A percentile compares a stretch with the other conserved stretches of the same genome.
Evolutionary conservation across 2,113 vertebrate genomes (phyloP).

Genomic region (cat (Felis catus)): DNA sequence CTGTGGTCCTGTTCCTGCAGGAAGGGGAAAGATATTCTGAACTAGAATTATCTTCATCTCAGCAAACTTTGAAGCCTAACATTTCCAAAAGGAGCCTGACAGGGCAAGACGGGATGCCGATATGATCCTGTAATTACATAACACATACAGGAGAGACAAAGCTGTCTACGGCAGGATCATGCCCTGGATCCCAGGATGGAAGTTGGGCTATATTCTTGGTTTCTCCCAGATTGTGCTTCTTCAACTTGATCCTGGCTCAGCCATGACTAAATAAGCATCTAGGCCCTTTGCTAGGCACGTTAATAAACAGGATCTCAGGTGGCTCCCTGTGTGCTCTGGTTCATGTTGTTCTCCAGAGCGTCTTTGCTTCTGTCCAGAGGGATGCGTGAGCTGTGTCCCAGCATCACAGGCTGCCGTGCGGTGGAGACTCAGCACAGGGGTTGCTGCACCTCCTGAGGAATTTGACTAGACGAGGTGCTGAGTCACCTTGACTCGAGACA

Average conservation of each 20-base stretch:
- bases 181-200: not conserved
- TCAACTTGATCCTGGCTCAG: not conserved
- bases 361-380: not conserved
- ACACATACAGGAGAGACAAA: not conserved
- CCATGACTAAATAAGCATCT: not conserved
- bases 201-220: not conserved
- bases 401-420: not conserved
- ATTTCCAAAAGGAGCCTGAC: not conserved
- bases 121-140: not conserved
- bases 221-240: slow-evolving; percentile 6
- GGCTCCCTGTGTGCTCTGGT: not conserved
- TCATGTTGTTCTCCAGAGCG: not conserved
- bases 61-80: not conserved
- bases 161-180: rapidly evolving
- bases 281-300: too few relatives aligned
- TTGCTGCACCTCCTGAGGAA: not conserved
- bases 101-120: not conserved
- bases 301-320: not conserved
- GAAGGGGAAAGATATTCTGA: not conserved
- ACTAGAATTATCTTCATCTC: not conserved
- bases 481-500: not conserved
- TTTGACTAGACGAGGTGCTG: not conserved
- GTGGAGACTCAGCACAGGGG: too few relatives aligned
- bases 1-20: not conserved
- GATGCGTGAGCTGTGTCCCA: too few relatives aligned